These are phyloP conservation scores for Drosophila conformis DNA, from an alignment of 2,888 invertebrate genomes.

Conservation along the genomic window DNA sequence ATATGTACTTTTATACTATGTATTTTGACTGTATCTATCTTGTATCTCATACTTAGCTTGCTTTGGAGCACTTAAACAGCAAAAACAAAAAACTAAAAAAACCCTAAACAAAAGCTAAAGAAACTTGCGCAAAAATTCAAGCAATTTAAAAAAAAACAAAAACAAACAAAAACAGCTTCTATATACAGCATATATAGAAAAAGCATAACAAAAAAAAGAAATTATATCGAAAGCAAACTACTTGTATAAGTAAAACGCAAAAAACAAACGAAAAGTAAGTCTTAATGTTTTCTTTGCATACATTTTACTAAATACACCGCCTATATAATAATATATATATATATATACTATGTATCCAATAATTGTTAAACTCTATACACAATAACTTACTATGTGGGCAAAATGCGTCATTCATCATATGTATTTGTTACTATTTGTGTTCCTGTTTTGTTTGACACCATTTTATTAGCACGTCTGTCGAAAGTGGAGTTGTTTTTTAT, in stretches of 20 bases:
- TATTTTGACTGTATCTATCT: constrained; percentile 82
- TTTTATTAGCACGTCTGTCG: background rate
- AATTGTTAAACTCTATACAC: constrained; percentile 16
- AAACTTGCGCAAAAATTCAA: constrained; percentile 63
- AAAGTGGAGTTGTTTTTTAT: background rate
- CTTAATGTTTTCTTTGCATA: constrained; percentile 69
- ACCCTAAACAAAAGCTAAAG: constrained; percentile 54
- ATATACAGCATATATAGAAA: constrained; percentile 55
- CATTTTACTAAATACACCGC: constrained; percentile 55
- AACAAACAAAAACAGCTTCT: constrained; percentile 44
- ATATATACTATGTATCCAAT: constrained; percentile 8
- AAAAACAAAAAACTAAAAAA: constrained; percentile 59
- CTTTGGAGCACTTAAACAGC: constrained; percentile 85
- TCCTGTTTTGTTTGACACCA: background rate
- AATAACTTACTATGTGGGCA: constrained; percentile 1
- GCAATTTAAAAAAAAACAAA: constrained; percentile 39
- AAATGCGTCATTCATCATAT: background rate
- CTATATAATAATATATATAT: constrained; percentile 20
- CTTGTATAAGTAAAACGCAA: constrained; percentile 71
- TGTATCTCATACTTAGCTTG: constrained; percentile 85
- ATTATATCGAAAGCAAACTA: constrained; percentile 51
- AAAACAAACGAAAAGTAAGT: constrained; percentile 77
- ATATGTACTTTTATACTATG: constrained; percentile 67
- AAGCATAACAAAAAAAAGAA: constrained; percentile 31
- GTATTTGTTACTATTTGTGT: background rate